Base-by-base conservation (phyloP, 2,888 invertebrate genomes). In the Germaria angustata region DNA sequence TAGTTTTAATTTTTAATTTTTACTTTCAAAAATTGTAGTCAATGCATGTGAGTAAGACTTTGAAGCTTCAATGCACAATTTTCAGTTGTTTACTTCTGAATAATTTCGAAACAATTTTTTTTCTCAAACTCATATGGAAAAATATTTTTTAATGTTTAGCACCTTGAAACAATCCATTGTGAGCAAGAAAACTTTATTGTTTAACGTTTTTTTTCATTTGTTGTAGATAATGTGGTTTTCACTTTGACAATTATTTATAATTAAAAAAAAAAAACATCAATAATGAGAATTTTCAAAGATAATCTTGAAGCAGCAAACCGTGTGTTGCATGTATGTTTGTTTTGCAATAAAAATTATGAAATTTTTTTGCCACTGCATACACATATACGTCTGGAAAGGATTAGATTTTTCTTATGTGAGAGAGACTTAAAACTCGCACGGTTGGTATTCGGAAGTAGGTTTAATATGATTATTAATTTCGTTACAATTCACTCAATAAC, bases 91-190 rank as follows among this genome's bases (percentile, higher is more conserved):
- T 44, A 65, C 24, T 44, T 44, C 53, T 59, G 32, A 76, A 44
- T 61, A 34, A 41, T 68, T 65, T 53, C 15, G 9, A 55, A 75
- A 75, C 34, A 36, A 24, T 46, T 59, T 46, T 11, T 20, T 24
- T 11, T 11, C 6, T 11, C 22, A 49, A 20, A 39, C 15, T 11
- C 1, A 34, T 32, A 7, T 28, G n/a, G n/a, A n/a, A n/a, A 15
- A 5, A 15, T 53, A 4, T 49, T n/a, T 39, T 51, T 2, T 41
- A 28, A 22, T 36, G 69, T 53, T 76, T 65, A 65, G 36, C 76
- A 71, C 80, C 69, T 80, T 79, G 57, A 51, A 73, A 51, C 57
- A 72, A 36, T n/a, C n/a, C 32, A 59, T 59, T n/a, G 57, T 51
- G 73, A 80, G 51, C 66, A 32, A 41, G 39, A 73, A 73, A 59